phyloP scores from a whole-genome alignment of 2,888 invertebrate species.

The Pterobdella sp. region DNA sequence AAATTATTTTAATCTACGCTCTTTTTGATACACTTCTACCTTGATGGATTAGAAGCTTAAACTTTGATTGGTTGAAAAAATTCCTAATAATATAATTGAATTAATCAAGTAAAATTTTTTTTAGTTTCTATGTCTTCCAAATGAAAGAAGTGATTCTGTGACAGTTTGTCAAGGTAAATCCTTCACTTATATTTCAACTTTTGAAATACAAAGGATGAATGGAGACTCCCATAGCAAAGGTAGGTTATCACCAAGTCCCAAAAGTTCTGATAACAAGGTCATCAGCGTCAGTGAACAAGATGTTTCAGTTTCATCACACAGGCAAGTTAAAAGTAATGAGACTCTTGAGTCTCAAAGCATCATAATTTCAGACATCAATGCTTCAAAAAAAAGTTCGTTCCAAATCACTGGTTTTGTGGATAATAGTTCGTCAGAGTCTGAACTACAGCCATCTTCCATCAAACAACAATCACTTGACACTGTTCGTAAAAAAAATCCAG shows the following conservation, averaged over 20 bases:
- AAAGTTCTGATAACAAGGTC: background rate
- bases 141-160: background rate
- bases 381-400: conserved; percentile 22
- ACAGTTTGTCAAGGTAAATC: background rate
- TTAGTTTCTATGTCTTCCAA: background rate
- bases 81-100: too few relatives aligned
- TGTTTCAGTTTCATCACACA: too few relatives aligned
- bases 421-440: conserved; percentile 18
- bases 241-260: background rate
- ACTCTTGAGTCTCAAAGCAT: background rate
- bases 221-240: conserved; percentile 24
- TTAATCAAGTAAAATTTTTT: too few relatives aligned
- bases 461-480: background rate
- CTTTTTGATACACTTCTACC: too few relatives aligned
- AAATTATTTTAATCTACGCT: too few relatives aligned
- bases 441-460: background rate
- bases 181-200: background rate
- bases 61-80: too few relatives aligned
- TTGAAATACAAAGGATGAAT: conserved; percentile 19
- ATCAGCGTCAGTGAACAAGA: background rate
- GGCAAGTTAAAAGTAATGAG: too few relatives aligned
- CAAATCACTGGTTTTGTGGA: conserved; percentile 23
- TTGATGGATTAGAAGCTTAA: too few relatives aligned
- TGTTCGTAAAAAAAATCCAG: conserved; percentile 1
- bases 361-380: conserved; percentile 18